Percentiles rank a stretch among this genome's conserved stretches.
Evolutionary conservation across 1,140 invertebrate species (phyloP).

Genomic region (Cephus cinctus): DNA sequence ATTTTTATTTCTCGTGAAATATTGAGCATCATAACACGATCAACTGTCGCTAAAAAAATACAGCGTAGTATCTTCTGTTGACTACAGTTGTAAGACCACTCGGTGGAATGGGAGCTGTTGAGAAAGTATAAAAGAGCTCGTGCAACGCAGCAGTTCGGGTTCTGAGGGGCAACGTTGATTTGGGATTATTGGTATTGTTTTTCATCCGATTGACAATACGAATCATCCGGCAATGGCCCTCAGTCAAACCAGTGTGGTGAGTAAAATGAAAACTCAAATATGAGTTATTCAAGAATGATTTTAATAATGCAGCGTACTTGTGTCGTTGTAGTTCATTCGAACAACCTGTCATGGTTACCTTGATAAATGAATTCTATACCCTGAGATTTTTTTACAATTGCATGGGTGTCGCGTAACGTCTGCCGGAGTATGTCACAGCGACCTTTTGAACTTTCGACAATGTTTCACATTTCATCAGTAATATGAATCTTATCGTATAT

Average conservation of each 20-base stretch:
- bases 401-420: too few species aligned
- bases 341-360: conserved; percentile 13
- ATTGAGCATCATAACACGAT: too few species aligned
- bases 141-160: conserved; percentile 28
- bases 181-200: conserved; percentile 29
- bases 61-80: too few species aligned
- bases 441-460: too few species aligned
- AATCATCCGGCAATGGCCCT: conserved; percentile 49
- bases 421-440: too few species aligned
- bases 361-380: not conserved
- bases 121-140: conserved; percentile 51
- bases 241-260: conserved; percentile 60
- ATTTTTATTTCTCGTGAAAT: too few species aligned
- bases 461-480: too few species aligned
- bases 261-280: conserved; percentile 41
- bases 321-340: conserved; percentile 4
- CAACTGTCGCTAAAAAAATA: too few species aligned
- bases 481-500: too few species aligned
- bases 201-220: conserved; percentile 25
- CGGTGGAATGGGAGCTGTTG: conserved; percentile 34
- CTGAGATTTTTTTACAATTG: too few species aligned
- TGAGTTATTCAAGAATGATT: not conserved
- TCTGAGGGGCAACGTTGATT: conserved; percentile 25
- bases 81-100: conserved; percentile 11
- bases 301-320: conserved; percentile 11